These are phyloP conservation scores for Thalpophila matura DNA, from an alignment of 2,888 invertebrate genomes.

Conservation along the genomic window DNA sequence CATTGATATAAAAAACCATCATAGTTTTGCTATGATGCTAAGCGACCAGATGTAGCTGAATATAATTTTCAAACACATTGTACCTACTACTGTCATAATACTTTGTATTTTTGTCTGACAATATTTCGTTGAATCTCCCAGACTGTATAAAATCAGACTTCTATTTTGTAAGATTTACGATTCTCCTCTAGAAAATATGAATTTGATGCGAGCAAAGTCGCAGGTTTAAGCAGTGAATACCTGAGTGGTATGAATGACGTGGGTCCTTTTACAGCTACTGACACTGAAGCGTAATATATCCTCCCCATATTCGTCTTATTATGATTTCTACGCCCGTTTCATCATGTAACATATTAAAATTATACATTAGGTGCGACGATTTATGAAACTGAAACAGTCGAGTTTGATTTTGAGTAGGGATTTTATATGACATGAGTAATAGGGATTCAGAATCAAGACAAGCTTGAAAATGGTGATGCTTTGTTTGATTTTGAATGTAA, in stretches of 20 bases:
- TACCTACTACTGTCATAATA: neutral
- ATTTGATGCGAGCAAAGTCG: conserved; percentile 22
- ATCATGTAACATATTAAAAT: conserved; percentile 53
- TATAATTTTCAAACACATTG: conserved; percentile 5
- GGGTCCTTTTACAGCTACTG: conserved; percentile 61
- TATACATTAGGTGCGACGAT: conserved; percentile 51
- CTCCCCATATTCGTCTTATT: conserved; percentile 58
- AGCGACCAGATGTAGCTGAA: neutral
- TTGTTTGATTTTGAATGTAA: conserved; percentile 23
- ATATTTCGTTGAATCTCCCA: conserved; percentile 1
- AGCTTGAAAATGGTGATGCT: conserved; percentile 7
- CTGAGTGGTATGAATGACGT: conserved; percentile 60
- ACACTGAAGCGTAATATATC: conserved; percentile 58
- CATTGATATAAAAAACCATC: neutral
- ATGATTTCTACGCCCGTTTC: conserved; percentile 61
- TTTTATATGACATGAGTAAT: conserved; percentile 45
- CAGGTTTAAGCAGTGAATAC: conserved; percentile 28
- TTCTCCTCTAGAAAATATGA: conserved; percentile 23
- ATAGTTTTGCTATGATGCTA: neutral
- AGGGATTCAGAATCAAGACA: conserved; percentile 9
- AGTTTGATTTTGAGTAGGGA: conserved; percentile 53
- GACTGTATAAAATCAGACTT: conserved; percentile 36
- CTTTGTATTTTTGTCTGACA: neutral
- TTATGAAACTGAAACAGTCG: conserved; percentile 45
- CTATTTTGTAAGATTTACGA: conserved; percentile 44